Evolutionary conservation across 1,140 invertebrate genomes (phyloP), one percentile per base, ranked within the genome.

Genomic region (Colletes latitarsis): DNA sequence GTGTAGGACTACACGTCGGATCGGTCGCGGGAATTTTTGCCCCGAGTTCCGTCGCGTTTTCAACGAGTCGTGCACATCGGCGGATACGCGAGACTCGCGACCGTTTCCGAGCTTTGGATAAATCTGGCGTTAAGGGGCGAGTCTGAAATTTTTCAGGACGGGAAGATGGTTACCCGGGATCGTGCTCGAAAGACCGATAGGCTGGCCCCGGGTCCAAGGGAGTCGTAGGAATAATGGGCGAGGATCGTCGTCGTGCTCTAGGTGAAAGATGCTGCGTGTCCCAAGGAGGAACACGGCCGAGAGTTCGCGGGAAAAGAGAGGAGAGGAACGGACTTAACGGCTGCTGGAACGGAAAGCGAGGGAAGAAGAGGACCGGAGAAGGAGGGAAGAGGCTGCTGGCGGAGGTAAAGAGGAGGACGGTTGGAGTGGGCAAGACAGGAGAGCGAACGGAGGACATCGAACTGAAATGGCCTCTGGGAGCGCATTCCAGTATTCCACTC

Each of bases 391-490:
- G 55, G 67, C 30, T 80, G 77, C 53, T n/a, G 72, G 43, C 60
- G 73, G 77, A 76, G 84, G 69, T 41, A 52, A 79, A 70, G 68
- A 81, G 82, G 82, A 86, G 82, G 82, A 86, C 81, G 82, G 41
- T 81, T 77, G 78, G 83, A 81, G 82, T 55, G 82, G 77, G 83
- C 87, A 89, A 84, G 88, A 87, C 82, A 89, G 86, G 82, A 89
- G 85, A 89, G 80, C 83, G 87, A 86, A 81, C 87, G 85, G 91
- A 91, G 91, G 91, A 91, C 95, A 95, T 83, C 94, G 89, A 85
- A 92, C 78, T 90, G 94, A 90, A 89, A 94, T 91, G 90, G 93
- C 88, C 90, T 92, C 88, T 91, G 88, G 89, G 88, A 89, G 87
- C 87, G 88, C 89, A 82, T 90, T 90, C 90, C 91, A 91, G 89